Conservation (phyloP, 2,797 vertebrate species). For the Cyprinodon diabolis region DNA sequence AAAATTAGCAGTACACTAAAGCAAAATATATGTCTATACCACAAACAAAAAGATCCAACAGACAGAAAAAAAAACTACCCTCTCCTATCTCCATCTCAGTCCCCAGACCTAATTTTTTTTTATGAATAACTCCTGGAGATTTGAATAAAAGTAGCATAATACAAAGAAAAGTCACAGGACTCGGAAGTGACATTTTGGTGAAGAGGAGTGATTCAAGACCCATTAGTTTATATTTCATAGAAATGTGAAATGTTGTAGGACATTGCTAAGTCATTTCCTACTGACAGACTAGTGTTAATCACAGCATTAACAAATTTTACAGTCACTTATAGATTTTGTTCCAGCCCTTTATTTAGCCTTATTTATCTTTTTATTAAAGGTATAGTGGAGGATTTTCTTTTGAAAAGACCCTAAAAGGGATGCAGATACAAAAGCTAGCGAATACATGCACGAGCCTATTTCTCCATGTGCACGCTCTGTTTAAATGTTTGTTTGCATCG, state of each 20-base stretch:
- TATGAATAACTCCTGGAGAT: neutral
- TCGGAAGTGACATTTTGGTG: neutral
- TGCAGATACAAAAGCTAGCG: too few relatives aligned
- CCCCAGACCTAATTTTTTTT: neutral
- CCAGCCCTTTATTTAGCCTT: too few relatives aligned
- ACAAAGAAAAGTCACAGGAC: neutral
- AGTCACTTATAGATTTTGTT: too few relatives aligned
- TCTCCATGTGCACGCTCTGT: too few relatives aligned
- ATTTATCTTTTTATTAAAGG: too few relatives aligned
- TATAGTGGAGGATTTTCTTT: too few relatives aligned
- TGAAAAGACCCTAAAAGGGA: too few relatives aligned
- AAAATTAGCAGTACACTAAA: neutral
- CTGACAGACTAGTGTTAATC: neutral
- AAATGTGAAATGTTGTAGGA: too few relatives aligned
- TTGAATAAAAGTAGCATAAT: neutral
- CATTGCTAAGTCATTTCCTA: too few relatives aligned
- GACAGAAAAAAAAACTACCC: neutral
- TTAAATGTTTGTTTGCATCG: too few relatives aligned
- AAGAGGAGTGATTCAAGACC: neutral
- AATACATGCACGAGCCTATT: too few relatives aligned
- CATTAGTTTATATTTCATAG: neutral
- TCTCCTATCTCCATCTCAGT: neutral
- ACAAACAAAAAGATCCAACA: too few relatives aligned
- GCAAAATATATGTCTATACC: neutral
- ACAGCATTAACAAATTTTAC: neutral